These are phyloP conservation scores for Scaptodrosophila lebanonensis DNA, from an alignment of 1,140 invertebrate species.

Conservation along the genomic window DNA sequence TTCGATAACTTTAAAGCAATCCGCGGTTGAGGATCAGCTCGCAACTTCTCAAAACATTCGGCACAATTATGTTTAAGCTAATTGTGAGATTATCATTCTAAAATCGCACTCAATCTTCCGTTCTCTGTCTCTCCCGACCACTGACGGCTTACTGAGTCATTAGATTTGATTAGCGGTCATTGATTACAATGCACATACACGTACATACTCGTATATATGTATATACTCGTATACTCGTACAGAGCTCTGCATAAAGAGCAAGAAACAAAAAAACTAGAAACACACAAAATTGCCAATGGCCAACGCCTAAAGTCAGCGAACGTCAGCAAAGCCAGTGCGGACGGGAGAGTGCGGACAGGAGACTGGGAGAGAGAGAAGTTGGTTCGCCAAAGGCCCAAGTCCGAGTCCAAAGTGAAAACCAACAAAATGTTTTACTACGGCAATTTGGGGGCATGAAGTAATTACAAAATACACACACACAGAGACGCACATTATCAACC, in stretches of 20 bases:
- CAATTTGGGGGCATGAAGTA: slow-evolving; percentile 70
- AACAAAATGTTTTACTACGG: slow-evolving; percentile 67
- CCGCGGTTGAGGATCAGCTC: too few relatives aligned
- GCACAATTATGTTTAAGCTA: too few relatives aligned
- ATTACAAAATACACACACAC: slow-evolving; percentile 67
- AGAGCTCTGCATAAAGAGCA: slow-evolving; percentile 5
- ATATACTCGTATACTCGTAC: too few relatives aligned
- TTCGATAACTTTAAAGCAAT: too few relatives aligned
- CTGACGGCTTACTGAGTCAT: slow-evolving; percentile 36
- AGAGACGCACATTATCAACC: slow-evolving; percentile 7
- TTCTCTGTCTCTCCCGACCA: background rate
- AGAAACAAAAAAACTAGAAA: slow-evolving; percentile 3
- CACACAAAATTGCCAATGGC: slow-evolving; percentile 26
- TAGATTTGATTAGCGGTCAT: slow-evolving; percentile 58
- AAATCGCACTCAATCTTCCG: too few relatives aligned
- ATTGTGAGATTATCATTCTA: too few relatives aligned
- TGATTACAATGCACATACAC: slow-evolving; percentile 34
- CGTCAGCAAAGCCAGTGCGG: slow-evolving; percentile 16
- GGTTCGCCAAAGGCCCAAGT: slow-evolving; percentile 28
- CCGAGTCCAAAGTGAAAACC: slow-evolving; percentile 13
- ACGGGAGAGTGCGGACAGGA: background rate
- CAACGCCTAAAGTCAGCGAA: slow-evolving; percentile 18
- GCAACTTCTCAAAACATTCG: too few relatives aligned
- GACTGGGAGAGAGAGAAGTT: background rate
- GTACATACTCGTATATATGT: too few relatives aligned